Evolutionary conservation across 53 echinoderm and acorn worm genomes (phyloP), one percentile per base, ranked within the genome.

Genomic region (Mesocentrotus franciscanus): DNA sequence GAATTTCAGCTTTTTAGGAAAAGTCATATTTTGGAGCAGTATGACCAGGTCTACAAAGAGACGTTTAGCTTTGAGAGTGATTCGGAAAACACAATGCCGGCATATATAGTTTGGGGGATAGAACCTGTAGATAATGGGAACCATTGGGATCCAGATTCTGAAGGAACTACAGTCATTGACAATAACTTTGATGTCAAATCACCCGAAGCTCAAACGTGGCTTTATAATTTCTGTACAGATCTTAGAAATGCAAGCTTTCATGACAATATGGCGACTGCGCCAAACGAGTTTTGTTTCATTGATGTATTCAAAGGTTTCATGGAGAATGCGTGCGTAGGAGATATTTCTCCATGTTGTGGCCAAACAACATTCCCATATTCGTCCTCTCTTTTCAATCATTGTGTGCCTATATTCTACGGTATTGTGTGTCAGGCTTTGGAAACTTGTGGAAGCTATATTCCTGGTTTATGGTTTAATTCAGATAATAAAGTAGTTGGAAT

Each of bases 91-190:
- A 35, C 29, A 10, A 85, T 96, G 91, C 94, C 95, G 2, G 78
- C 66, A 10, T 59, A 71, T 18, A 57, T 97, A n/a, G 85, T 96
- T 14, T 97, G 95, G 93, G 97, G 97, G 22, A 85, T 95, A 30
- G 24, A 79, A 34, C 78, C 97, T 55, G 9, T 85, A 14, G 97
- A 96, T 24, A 91, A 96, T 60, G 91, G 97, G 34, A 33, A 94
- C n/a, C 91, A 90, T 72, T 97, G 96, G 97, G 94, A 97, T 83
- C 97, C 97, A 55, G 58, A 92, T 16, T 78, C 95, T 2, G 60
- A 60, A 64, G 97, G 94, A 55, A 56, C 18, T 22, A 94, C 96
- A 55, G 66, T 92, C 9, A 64, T 96, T 32, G 93, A 94, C 59
- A 26, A 35, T 1, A 94, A 60, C 18, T 97, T 97, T 85, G 90